Conservation (phyloP, 2,888 invertebrate genomes). For the Encarsia formosa region DNA sequence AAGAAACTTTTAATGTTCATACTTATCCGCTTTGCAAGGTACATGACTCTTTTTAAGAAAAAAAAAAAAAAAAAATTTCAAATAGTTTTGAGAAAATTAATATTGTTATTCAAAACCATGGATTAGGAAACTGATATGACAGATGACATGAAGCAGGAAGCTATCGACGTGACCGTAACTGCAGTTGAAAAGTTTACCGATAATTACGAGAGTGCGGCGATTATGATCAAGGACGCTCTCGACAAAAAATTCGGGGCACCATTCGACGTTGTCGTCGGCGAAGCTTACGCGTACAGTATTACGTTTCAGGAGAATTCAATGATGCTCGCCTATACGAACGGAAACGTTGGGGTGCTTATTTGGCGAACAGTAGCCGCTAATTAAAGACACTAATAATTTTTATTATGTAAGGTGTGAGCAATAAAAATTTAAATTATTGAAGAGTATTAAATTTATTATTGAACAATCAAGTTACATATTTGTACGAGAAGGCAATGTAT, state of each 20-base stretch:
- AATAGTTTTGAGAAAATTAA: neutral
- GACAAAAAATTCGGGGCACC: slow-evolving; percentile 90
- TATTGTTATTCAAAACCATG: neutral
- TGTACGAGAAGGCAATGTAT: too few species aligned
- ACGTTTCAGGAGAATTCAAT: slow-evolving; percentile 86
- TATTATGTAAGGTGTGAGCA: too few species aligned
- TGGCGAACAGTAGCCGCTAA: slow-evolving; percentile 41
- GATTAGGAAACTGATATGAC: slow-evolving; percentile 67
- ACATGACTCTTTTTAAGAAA: slow-evolving; percentile 38
- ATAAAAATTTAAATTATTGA: too few species aligned
- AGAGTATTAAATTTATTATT: slow-evolving; percentile 22
- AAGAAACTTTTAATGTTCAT: slow-evolving; percentile 56
- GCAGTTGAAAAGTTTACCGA: slow-evolving; percentile 87
- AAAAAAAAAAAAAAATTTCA: neutral
- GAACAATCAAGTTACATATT: slow-evolving; percentile 17
- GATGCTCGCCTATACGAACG: slow-evolving; percentile 86
- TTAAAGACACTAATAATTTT: too few species aligned
- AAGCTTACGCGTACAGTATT: slow-evolving; percentile 90
- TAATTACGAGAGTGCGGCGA: slow-evolving; percentile 82
- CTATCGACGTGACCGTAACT: slow-evolving; percentile 84
- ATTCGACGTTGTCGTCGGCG: slow-evolving; percentile 86
- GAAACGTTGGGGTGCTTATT: slow-evolving; percentile 67
- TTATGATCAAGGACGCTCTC: slow-evolving; percentile 89
- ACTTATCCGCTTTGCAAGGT: slow-evolving; percentile 82
- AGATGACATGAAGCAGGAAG: slow-evolving; percentile 87